Conservation (phyloP, 2,888 invertebrate species). For the Heliconius erato region DNA sequence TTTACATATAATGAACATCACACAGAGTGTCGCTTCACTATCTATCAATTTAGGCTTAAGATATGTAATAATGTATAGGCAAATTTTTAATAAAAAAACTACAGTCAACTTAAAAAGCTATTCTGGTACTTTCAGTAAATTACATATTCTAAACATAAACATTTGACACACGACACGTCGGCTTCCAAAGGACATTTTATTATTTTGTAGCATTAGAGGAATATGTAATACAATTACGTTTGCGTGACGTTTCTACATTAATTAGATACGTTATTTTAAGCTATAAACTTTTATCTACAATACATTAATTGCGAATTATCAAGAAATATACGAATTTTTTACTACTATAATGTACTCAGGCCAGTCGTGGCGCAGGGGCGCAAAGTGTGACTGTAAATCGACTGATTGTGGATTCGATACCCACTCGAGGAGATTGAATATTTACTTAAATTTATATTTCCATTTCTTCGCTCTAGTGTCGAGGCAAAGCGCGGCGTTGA, state of each 20-base stretch:
- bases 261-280: slow-evolving; percentile 27
- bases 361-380: no score
- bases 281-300: slow-evolving; percentile 29
- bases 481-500: no score
- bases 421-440: no score
- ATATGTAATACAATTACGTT: slow-evolving; percentile 22
- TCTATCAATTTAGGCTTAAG: no score
- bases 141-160: not conserved
- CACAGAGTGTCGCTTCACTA: no score
- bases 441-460: no score
- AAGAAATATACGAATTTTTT: slow-evolving; percentile 18
- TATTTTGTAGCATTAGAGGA: slow-evolving; percentile 13
- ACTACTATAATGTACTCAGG: not conserved
- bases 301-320: slow-evolving; percentile 30
- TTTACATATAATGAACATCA: no score
- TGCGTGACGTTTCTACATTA: slow-evolving; percentile 25
- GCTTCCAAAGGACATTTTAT: slow-evolving; percentile 5
- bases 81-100: not conserved
- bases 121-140: not conserved
- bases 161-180: slow-evolving; percentile 1
- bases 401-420: no score
- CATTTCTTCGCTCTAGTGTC: no score
- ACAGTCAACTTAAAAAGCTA: not conserved
- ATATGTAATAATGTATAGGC: no score
- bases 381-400: no score